Evolutionary conservation across 2,797 vertebrate genomes (phyloP), one percentile per base, ranked within the genome.

Genomic region (Synaphobranchus kaupii): DNA sequence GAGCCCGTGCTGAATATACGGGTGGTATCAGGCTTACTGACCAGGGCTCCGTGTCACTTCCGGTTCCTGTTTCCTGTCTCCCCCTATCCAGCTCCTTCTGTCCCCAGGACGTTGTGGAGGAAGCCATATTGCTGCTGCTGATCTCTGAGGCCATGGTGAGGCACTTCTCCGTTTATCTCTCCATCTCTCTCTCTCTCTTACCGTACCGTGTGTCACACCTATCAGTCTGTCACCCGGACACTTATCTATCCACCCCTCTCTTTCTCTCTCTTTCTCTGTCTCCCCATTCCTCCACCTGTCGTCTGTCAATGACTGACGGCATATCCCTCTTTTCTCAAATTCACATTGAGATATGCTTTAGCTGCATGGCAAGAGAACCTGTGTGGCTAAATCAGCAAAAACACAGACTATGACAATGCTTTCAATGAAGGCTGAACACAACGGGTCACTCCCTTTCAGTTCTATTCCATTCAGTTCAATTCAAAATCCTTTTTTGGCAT

Each of bases 141-240:
- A 97, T 99, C 96, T 97, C 97, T 34, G 98, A 99, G 92, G 98
- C 98, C 86, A 99, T 99, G 98, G 98, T 99, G 96, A 99, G 98
- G 90, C 78, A 54, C 73, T 85, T 3, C 47, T 68, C 56, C 86
- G 76, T 39, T 85, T 48, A 20, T 86, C 84, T 15, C 88, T 87
- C 50, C 89, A 71, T 84, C 83, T 60, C 68, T 4, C 39, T 39
- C 39, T 39, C 39, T 39, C 13, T 39, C 4, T 87, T 84, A 91
- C 34, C 89, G 47, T 84, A 91, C 34, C 89, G 47, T 89, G 13
- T 48, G 48, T 54, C 47, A 52, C 17, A 13, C 13, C 10, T 83
- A 44, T 66, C 17, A 20, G 15, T 52, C 63, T 60, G 6, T 58
- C 39, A 78, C 50, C 52, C 34, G n/a, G 12, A 28, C 44, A 17